These are phyloP conservation scores for Seira ritae DNA, from an alignment of 2,888 invertebrate species.

Conservation along the genomic window DNA sequence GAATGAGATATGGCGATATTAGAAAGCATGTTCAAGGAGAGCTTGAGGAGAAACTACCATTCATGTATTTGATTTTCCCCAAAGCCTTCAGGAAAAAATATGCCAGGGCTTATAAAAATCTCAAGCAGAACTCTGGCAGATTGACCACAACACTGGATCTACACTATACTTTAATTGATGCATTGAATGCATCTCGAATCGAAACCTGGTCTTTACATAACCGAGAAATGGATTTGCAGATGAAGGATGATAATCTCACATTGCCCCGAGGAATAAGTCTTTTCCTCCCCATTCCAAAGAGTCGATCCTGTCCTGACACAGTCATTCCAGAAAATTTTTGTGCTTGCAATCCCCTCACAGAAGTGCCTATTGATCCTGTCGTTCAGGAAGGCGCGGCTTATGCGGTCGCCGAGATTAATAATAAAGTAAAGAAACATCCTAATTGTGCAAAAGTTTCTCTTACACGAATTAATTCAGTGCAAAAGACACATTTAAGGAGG, in stretches of 20 bases:
- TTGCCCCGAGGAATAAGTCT: slow-evolving; percentile 82
- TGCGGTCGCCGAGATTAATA: too few species aligned
- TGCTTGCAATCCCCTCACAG: slow-evolving; percentile 79
- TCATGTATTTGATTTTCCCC: slow-evolving; percentile 85
- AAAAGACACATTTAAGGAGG: too few species aligned
- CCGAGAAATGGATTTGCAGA: not conserved
- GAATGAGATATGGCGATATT: slow-evolving; percentile 90
- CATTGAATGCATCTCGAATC: slow-evolving; percentile 76
- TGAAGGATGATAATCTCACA: slow-evolving; percentile 27
- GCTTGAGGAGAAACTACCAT: slow-evolving; percentile 91
- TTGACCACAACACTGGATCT: slow-evolving; percentile 92
- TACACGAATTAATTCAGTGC: slow-evolving; percentile 77
- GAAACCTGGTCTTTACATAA: not conserved
- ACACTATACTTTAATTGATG: slow-evolving; percentile 85
- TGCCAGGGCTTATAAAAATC: slow-evolving; percentile 80
- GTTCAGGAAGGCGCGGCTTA: too few species aligned
- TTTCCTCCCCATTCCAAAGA: slow-evolving; percentile 83
- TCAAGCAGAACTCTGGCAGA: slow-evolving; percentile 75
- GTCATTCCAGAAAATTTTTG: slow-evolving; percentile 91
- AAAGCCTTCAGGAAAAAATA: slow-evolving; percentile 82
- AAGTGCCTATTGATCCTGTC: too few species aligned
- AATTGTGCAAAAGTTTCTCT: slow-evolving; percentile 80
- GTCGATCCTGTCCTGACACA: slow-evolving; percentile 86
- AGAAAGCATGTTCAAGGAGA: slow-evolving; percentile 85
- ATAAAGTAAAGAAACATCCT: slow-evolving; percentile 80